Percentiles rank a stretch among this genome's conserved stretches.
Evolutionary conservation across 1,140 invertebrate genomes (phyloP).

Genomic region (Harlomillsia oculata): DNA sequence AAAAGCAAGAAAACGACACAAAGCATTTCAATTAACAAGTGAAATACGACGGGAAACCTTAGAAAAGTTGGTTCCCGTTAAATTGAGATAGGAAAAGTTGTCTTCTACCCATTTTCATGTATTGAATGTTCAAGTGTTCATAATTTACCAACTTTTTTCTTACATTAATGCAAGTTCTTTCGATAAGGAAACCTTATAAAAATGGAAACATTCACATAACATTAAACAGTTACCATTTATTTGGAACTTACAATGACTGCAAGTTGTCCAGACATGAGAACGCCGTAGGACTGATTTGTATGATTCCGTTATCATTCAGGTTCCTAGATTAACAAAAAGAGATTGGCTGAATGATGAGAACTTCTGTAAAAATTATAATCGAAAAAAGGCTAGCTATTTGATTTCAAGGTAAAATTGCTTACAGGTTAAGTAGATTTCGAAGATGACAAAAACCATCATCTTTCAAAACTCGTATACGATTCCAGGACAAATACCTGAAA

Average conservation of each 20-base stretch:
- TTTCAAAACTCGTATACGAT: constrained; percentile 38
- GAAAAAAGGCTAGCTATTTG: constrained; percentile 1
- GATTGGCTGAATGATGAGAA: not conserved
- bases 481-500: constrained; percentile 41
- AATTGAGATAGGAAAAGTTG: no score
- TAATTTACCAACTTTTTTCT: not conserved
- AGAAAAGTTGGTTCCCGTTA: no score
- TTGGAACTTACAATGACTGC: constrained; percentile 39
- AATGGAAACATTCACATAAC: no score
- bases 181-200: no score
- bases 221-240: not conserved
- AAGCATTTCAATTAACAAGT: not conserved
- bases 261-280: constrained; percentile 37
- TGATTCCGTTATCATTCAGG: constrained; percentile 39
- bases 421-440: constrained; percentile 40
- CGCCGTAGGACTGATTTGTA: constrained; percentile 35
- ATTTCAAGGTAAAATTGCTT: constrained; percentile 34
- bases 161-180: not conserved
- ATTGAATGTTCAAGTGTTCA: no score
- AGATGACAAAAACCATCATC: constrained; percentile 40
- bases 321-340: constrained; percentile 32
- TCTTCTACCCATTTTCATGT: no score
- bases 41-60: no score
- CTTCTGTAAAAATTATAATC: not conserved
- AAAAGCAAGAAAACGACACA: not conserved